Evolutionary conservation across 2,888 invertebrate genomes (phyloP).

Genomic region (Gymnocheta viridis): DNA sequence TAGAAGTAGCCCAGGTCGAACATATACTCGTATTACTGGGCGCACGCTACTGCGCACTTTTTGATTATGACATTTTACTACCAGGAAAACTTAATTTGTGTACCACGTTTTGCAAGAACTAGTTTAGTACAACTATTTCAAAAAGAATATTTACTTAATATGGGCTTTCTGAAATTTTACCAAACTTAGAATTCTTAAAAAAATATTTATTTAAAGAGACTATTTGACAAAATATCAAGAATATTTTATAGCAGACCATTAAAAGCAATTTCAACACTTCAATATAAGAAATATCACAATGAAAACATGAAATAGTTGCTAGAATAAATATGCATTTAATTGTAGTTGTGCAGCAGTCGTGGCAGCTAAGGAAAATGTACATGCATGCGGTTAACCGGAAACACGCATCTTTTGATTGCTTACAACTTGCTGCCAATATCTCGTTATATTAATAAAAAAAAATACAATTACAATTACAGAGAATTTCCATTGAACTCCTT

Average conservation of each 20-base stretch:
- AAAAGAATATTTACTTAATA: too few relatives aligned
- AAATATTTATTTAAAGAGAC: not conserved
- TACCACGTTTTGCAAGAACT: too few relatives aligned
- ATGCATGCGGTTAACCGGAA: constrained; percentile 67
- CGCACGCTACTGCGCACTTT: too few relatives aligned
- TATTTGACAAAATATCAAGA: not conserved
- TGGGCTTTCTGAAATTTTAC: too few relatives aligned
- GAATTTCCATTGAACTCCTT: constrained; percentile 19
- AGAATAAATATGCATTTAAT: constrained; percentile 35
- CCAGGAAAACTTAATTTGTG: too few relatives aligned
- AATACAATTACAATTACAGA: not conserved
- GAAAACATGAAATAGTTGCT: not conserved
- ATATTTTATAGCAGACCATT: not conserved
- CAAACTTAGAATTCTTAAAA: too few relatives aligned
- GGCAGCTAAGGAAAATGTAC: not conserved
- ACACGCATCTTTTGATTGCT: constrained; percentile 64
- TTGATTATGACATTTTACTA: too few relatives aligned
- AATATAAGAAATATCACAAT: not conserved
- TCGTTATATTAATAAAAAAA: constrained; percentile 46
- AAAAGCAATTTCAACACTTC: not conserved
- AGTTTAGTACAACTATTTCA: too few relatives aligned
- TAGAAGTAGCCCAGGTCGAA: too few relatives aligned
- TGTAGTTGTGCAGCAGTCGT: not conserved
- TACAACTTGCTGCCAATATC: constrained; percentile 54
- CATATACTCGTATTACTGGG: too few relatives aligned